Evolutionary conservation across 2,113 vertebrate genomes (phyloP), one percentile per base, ranked within the genome.

Genomic region (Prietella phreatophila): DNA sequence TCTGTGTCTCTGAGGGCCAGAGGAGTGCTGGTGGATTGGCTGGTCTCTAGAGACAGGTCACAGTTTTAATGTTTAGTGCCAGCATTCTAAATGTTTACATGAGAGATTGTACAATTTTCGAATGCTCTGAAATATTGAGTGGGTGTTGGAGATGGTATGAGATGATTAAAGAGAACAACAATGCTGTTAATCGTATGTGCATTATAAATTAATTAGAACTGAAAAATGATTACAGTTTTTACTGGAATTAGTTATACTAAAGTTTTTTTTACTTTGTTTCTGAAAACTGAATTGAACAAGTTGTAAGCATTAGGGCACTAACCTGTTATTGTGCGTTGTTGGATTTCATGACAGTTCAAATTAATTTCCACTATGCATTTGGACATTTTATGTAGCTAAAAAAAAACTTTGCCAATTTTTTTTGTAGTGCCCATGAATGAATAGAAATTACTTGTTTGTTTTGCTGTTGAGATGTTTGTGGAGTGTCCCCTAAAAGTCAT

Each of bases 11-110:
- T 63, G 82, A 83, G 27, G 83, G 61, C 27, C 75, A 75, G 56
- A 87, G 67, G 33, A 82, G 36, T 19, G 47, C 76, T n/a, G 36
- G 42, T 60, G 86, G 89, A 17, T 42, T 78, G 79, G 69, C 84
- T 39, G 69, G 89, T 27, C 20, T 88, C 39, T 90, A 87, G 81
- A 82, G 36, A 50, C 17, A 0, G 15, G 47, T 47, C n/a, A n/a
- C 2, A 1, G 14, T 17, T 55, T 67, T 36, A 36, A 10, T 53
- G 17, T 67, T 22, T 7, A 7, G 56, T 39, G 47, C 56, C 84
- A 75, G 42, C 36, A 80, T 8, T 33, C 42, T 3, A 75, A 22
- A 75, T 36, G 67, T 36, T 71, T 69, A 30, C 30, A 69, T 69
- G 30, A 69, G 5, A 11, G 60, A 65, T 65, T 30, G 11, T 65